A percentile compares a stretch with the other conserved stretches of the same genome.
Evolutionary conservation across 1,140 invertebrate genomes (phyloP).

Genomic region (Drosophila asahinai): DNA sequence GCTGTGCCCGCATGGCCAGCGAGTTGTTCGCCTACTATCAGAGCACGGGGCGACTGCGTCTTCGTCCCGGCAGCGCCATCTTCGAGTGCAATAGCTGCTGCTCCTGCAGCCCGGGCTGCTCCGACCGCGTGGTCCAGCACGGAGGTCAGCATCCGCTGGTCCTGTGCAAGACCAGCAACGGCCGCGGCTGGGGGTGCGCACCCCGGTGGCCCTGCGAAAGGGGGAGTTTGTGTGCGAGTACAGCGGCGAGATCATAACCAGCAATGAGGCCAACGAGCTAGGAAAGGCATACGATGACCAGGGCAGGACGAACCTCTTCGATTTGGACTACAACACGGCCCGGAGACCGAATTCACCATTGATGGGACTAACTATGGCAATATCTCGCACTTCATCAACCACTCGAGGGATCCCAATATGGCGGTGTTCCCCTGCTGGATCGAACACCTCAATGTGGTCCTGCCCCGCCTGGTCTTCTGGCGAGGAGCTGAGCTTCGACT

Average conservation of each 20-base stretch:
- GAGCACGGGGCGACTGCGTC: constrained; percentile 86
- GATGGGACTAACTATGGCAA: constrained; percentile 95
- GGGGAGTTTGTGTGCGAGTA: constrained; percentile 96
- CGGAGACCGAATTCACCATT: constrained; percentile 94
- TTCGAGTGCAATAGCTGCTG: constrained; percentile 97
- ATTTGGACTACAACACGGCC: constrained; percentile 96
- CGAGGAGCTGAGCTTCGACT: constrained; percentile 97
- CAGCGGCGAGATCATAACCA: constrained; percentile 96
- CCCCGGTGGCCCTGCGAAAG: constrained; percentile 90
- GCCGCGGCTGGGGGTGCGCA: constrained; percentile 97
- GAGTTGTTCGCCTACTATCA: constrained; percentile 90
- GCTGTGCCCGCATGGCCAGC: constrained; percentile 88
- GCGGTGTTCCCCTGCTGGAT: constrained; percentile 97
- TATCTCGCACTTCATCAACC: constrained; percentile 97
- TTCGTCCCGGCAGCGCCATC: constrained; percentile 94
- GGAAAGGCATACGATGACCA: constrained; percentile 93
- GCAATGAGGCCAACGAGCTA: constrained; percentile 94
- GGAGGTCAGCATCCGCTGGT: constrained; percentile 91
- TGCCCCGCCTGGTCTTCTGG: constrained; percentile 94
- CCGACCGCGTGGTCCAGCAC: constrained; percentile 95
- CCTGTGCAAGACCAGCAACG: constrained; percentile 95
- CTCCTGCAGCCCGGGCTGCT: constrained; percentile 90
- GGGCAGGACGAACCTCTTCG: constrained; percentile 96
- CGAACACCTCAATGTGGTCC: constrained; percentile 94
- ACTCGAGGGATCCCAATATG: constrained; percentile 97